These are phyloP conservation scores for Hippopotamyrus pictus DNA, from an alignment of 2,797 vertebrate genomes.

Conservation along the genomic window DNA sequence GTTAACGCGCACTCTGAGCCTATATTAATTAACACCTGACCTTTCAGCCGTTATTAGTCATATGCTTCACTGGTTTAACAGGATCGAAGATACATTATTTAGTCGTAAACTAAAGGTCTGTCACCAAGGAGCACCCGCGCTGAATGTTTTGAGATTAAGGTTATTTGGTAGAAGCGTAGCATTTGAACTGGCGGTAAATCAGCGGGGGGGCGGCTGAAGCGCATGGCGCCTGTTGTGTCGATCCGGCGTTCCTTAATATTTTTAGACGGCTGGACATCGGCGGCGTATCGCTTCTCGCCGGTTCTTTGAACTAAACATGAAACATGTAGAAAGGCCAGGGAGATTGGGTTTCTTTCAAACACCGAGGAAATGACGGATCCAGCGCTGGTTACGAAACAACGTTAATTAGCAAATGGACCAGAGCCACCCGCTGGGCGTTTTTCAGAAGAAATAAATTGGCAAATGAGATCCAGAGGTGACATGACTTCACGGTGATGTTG, in stretches of 20 bases:
- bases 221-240: background rate
- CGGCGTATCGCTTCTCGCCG: background rate
- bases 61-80: constrained; percentile 6
- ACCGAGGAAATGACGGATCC: background rate
- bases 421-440: background rate
- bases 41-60: background rate
- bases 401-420: background rate
- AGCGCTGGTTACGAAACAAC: background rate
- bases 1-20: background rate
- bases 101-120: background rate
- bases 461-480: background rate
- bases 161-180: background rate
- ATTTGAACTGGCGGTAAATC: background rate
- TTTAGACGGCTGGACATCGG: background rate
- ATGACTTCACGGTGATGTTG: background rate
- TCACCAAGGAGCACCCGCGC: background rate
- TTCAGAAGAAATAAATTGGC: background rate
- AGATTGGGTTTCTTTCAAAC: constrained; percentile 2
- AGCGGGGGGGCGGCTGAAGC: background rate
- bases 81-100: constrained; percentile 13
- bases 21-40: constrained; percentile 5
- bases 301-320: constrained; percentile 5
- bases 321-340: background rate
- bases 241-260: background rate
- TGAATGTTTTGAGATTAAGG: background rate